Conservation (phyloP, 2,888 invertebrate genomes). For the Anaspis maculata region DNA sequence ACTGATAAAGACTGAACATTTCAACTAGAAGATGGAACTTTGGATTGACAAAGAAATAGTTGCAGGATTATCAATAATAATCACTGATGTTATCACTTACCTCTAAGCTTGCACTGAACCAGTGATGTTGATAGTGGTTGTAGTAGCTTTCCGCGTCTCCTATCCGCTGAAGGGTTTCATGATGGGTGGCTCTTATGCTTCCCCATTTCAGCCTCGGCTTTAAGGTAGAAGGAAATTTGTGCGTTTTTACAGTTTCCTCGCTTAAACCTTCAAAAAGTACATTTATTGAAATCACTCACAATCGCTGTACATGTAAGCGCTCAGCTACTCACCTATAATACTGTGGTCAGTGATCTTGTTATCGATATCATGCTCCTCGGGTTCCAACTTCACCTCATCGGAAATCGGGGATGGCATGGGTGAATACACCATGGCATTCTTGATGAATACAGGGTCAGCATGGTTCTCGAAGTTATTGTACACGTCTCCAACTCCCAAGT, state of each 20-base stretch:
- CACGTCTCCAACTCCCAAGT: conserved; percentile 20
- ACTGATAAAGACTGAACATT: no score
- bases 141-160: conserved; percentile 27
- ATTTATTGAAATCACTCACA: no score
- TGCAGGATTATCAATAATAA: no score
- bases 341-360: conserved; percentile 37
- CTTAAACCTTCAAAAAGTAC: conserved; percentile 28
- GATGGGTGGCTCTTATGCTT: conserved; percentile 32
- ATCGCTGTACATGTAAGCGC: no score
- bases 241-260: conserved; percentile 24
- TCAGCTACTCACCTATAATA: conserved; percentile 37
- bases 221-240: conserved; percentile 20
- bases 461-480: conserved; percentile 21
- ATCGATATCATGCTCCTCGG: conserved; percentile 26
- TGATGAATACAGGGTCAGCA: conserved; percentile 14
- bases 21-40: no score
- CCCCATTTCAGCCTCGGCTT: conserved; percentile 28
- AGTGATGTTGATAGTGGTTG: conserved; percentile 40
- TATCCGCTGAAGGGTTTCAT: conserved; percentile 40
- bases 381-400: conserved; percentile 26
- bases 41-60: no score
- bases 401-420: conserved; percentile 3
- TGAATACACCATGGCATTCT: conserved; percentile 5
- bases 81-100: no score
- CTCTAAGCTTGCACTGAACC: conserved; percentile 40